These are phyloP conservation scores for Cebidichthys violaceus DNA, from an alignment of 2,113 vertebrate genomes.

Conservation along the genomic window DNA sequence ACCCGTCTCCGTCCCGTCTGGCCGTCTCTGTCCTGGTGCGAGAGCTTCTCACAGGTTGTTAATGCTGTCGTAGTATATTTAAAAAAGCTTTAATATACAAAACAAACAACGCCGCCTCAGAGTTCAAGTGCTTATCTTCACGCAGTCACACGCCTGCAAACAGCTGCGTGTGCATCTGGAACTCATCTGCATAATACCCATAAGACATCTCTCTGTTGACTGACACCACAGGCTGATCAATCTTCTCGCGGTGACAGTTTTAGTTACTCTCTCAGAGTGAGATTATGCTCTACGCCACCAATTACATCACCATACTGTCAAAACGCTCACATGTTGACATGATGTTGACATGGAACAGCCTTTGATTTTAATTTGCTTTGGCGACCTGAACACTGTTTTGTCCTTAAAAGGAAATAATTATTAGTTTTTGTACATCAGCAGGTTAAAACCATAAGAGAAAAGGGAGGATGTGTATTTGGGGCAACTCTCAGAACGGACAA, in stretches of 20 bases:
- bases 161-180: slow-evolving; percentile 54
- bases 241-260: background rate
- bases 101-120: background rate
- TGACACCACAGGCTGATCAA: slow-evolving; percentile 18
- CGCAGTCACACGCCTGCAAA: slow-evolving; percentile 22
- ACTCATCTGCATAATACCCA: slow-evolving; percentile 44
- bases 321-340: background rate
- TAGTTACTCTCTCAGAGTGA: background rate
- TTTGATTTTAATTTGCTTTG: background rate
- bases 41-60: background rate
- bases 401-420: background rate
- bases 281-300: background rate
- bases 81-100: background rate
- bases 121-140: slow-evolving; percentile 8
- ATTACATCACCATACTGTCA: background rate
- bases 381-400: background rate
- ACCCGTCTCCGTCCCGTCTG: background rate
- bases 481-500: no score
- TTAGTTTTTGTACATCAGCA: background rate
- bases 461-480: no score
- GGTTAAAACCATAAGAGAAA: background rate
- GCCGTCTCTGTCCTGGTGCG: background rate
- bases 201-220: slow-evolving; percentile 24
- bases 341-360: background rate
- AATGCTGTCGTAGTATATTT: background rate